Percentiles rank a stretch among this genome's conserved stretches.
These are phyloP conservation scores for Holcopasites calliopsidis DNA, from an alignment of 1,140 invertebrate species.

Conservation along the genomic window DNA sequence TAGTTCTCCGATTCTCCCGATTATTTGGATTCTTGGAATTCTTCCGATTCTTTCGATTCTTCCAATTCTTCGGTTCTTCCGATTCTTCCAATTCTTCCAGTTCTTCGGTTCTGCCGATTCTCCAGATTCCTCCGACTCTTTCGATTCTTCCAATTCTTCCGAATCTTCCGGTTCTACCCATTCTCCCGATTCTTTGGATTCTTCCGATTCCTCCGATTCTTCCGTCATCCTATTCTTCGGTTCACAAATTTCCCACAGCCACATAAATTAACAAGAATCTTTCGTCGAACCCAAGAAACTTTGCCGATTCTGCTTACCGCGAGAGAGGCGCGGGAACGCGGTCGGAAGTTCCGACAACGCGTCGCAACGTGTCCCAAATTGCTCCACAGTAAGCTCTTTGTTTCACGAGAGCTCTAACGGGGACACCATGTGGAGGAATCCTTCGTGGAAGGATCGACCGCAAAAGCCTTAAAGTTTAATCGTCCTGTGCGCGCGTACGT, in stretches of 20 bases:
- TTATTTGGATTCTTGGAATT: no score
- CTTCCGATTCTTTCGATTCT: no score
- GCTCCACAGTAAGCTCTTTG: neutral
- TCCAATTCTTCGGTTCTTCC: no score
- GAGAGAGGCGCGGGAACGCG: neutral
- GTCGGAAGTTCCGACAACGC: neutral
- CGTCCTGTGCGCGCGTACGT: slow-evolving; percentile 21
- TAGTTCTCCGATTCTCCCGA: no score
- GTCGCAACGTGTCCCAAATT: slow-evolving; percentile 32
- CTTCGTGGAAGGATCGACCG: slow-evolving; percentile 12
- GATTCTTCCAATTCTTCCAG: no score
- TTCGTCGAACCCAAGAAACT: slow-evolving; percentile 16
- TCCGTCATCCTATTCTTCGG: no score
- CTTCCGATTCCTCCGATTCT: no score
- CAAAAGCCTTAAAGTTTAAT: slow-evolving; percentile 53
- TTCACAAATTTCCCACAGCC: neutral
- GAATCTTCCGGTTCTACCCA: no score
- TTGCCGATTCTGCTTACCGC: neutral
- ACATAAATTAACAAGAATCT: slow-evolving; percentile 24
- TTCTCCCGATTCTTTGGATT: no score
- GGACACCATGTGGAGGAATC: slow-evolving; percentile 10
- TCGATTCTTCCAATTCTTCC: no score
- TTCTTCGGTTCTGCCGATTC: no score
- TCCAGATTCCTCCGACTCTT: no score
- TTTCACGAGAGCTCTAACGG: slow-evolving; percentile 15